phyloP scores from a whole-genome alignment of 2,797 vertebrate species.

The Macrochelys suwanniensis region DNA sequence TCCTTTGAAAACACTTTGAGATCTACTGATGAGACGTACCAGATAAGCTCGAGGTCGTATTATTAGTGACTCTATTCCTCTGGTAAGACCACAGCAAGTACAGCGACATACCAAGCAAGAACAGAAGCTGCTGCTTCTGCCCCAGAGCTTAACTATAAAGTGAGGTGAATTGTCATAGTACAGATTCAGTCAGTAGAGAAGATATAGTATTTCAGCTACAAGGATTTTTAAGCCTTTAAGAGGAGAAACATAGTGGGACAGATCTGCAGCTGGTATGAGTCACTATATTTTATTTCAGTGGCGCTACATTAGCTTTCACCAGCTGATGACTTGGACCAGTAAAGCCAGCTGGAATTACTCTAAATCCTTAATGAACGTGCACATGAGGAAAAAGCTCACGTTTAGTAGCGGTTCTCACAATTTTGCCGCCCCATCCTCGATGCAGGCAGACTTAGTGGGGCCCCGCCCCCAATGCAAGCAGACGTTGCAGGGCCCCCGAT shows the following conservation, averaged over 20 bases:
- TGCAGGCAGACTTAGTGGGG: too few relatives aligned
- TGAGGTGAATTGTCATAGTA: rapidly evolving
- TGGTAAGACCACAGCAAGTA: neutral
- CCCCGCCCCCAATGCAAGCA: too few relatives aligned
- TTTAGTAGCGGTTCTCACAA: too few relatives aligned
- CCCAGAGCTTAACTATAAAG: neutral
- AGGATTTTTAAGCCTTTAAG: neutral
- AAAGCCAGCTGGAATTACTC: too few relatives aligned
- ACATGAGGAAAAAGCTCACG: neutral
- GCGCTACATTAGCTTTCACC: neutral
- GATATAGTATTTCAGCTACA: neutral
- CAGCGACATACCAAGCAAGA: neutral
- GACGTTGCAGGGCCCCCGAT: too few relatives aligned
- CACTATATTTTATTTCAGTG: neutral
- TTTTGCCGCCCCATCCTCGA: too few relatives aligned
- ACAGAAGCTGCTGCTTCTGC: neutral
- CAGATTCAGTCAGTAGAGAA: neutral
- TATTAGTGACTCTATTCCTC: neutral
- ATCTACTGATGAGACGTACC: neutral
- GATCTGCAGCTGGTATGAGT: neutral
- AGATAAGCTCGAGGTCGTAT: neutral
- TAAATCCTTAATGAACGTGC: neutral
- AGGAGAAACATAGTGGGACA: neutral
- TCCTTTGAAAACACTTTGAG: neutral
- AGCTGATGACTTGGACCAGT: too few relatives aligned